phyloP scores from a whole-genome alignment of 2,797 vertebrate species.

The Lepilemur ruficaudatus region DNA sequence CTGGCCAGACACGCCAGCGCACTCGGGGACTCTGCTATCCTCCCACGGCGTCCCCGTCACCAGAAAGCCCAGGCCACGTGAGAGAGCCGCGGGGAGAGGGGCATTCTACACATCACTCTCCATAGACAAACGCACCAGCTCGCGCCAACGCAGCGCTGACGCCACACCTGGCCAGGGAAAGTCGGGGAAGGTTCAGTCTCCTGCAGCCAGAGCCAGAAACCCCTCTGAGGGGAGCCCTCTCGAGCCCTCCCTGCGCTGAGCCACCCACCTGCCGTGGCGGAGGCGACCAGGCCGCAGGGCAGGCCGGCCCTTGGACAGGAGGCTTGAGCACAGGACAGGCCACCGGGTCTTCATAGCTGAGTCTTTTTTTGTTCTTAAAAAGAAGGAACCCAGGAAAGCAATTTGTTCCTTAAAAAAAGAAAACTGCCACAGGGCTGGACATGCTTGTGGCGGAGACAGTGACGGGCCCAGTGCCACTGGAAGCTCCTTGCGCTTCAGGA shows the following conservation, averaged over 20 bases:
- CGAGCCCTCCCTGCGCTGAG: fast-evolving
- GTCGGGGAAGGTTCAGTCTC: neutral
- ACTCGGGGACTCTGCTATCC: neutral
- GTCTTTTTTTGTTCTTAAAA: neutral
- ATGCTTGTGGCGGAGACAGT: fast-evolving
- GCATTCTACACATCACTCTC: neutral
- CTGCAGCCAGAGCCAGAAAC: neutral
- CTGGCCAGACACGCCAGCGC: neutral
- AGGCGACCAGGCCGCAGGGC: neutral
- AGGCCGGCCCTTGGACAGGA: neutral
- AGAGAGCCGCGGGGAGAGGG: neutral
- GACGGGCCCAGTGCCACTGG: fast-evolving
- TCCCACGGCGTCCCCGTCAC: neutral
- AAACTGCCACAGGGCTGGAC: neutral
- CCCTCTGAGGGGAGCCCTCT: neutral
- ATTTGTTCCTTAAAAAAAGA: neutral
- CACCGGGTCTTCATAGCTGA: neutral
- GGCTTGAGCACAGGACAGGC: neutral
- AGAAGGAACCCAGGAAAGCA: neutral
- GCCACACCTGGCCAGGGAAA: neutral
- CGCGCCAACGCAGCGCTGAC: fast-evolving
- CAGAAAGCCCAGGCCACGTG: neutral
- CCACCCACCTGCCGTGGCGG: neutral
- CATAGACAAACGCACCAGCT: neutral
- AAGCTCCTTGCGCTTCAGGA: neutral